A percentile compares a stretch with the other conserved stretches of the same genome.
Evolutionary conservation across 2,888 invertebrate genomes (phyloP).

Genomic region (Eristalis tenax): DNA sequence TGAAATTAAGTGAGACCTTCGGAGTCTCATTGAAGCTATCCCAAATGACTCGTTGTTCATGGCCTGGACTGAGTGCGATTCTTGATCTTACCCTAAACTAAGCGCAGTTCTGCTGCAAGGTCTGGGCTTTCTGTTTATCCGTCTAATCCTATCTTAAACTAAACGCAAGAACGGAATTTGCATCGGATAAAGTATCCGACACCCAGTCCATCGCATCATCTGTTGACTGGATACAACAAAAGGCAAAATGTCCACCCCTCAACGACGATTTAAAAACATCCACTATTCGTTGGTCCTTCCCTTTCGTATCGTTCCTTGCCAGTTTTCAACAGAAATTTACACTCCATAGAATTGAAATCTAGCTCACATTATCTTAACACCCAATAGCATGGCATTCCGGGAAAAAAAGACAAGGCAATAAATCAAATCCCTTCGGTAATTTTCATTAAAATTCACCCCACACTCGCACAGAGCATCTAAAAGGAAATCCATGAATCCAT

Average conservation of each 20-base stretch:
- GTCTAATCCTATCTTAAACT: too few relatives aligned
- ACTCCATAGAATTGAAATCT: conserved; percentile 64
- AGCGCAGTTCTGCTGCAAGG: too few relatives aligned
- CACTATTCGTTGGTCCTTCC: neutral
- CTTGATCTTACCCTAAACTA: too few relatives aligned
- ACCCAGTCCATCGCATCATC: too few relatives aligned
- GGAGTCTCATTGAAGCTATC: too few relatives aligned
- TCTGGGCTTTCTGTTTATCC: too few relatives aligned
- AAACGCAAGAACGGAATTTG: too few relatives aligned
- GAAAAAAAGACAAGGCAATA: conserved; percentile 57
- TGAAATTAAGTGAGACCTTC: too few relatives aligned
- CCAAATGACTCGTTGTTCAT: too few relatives aligned
- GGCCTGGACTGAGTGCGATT: too few relatives aligned
- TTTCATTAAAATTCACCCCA: conserved; percentile 73
- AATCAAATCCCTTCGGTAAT: conserved; percentile 68
- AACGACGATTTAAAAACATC: neutral
- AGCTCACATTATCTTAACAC: conserved; percentile 59
- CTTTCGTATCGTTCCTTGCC: neutral
- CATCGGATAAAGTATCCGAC: too few relatives aligned
- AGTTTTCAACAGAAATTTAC: conserved; percentile 48
- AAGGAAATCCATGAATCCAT: neutral
- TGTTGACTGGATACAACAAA: too few relatives aligned
- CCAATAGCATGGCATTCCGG: conserved; percentile 42
- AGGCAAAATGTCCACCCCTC: neutral
- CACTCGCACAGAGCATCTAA: neutral